Base-by-base conservation (phyloP, 2,797 vertebrate genomes). In the Sebastes kiyomatsui region DNA sequence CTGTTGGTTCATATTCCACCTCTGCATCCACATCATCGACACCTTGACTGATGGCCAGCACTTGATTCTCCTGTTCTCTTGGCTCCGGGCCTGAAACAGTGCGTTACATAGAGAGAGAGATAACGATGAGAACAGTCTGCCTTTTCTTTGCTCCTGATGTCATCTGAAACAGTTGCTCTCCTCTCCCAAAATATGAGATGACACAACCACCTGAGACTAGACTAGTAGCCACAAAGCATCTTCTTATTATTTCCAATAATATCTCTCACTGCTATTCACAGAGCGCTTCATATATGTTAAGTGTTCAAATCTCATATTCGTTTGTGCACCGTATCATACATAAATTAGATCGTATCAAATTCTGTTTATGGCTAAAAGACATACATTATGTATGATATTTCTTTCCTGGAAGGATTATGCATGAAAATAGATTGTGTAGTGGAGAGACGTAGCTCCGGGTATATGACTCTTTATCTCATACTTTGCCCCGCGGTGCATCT, bases 391-490 rank as follows among this genome's bases (percentile, higher is more conserved):
- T n/a, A 72, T 30, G 12, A 6, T 22, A 12, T 59, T 61, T 70
- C 23, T 71, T 77, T 75, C 54, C 33, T 66, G 32, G 54, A 65
- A 61, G 23, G n/a, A 35, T 56, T 72, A 23, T 67, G 30, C 49
- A 38, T 52, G 22, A 18, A 55, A 49, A 16, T 16, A 67, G 27
- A 42, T 16, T 68, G 7, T 12, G 61, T 69, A 11, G 4, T 59
- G 56, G 54, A 54, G 67, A 61, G 83, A 46, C 1, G 16, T n/a
- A 61, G 52, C 68, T 77, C 33, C 30, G 42, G 30, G n/a, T 78
- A 59, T 55, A 68, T 66, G 54, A 71, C 28, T 83, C 82, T 87
- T 89, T 90, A 84, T 93, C 84, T 89, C 23, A 84, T 52, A 80
- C 82, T 88, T 91, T 87, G 81, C 69, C 82, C 87, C 9, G 71